These are phyloP conservation scores for Smutsia gigantea DNA, from an alignment of 2,797 vertebrate genomes.

Conservation along the genomic window DNA sequence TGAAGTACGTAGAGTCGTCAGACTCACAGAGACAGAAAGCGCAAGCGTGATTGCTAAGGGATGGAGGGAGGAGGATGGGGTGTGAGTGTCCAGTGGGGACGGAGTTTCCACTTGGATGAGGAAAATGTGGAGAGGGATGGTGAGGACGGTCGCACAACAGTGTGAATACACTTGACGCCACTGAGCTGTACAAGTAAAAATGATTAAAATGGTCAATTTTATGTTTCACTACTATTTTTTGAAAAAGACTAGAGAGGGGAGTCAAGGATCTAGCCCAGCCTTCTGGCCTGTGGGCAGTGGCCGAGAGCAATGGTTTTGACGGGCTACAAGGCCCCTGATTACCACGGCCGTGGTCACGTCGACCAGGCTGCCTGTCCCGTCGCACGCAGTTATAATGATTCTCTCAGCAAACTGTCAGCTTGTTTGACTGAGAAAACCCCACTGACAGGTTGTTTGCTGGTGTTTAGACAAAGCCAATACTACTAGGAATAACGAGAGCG, in stretches of 20 bases:
- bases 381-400: background rate
- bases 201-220: background rate
- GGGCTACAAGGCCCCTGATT: background rate
- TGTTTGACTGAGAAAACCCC: slow-evolving; percentile 56
- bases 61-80: background rate
- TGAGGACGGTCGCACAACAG: background rate
- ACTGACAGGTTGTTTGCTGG: slow-evolving; percentile 44
- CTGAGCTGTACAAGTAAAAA: background rate
- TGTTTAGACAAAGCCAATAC: slow-evolving; percentile 30
- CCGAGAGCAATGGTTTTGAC: background rate
- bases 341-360: fast-evolving
- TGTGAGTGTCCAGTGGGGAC: background rate
- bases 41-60: background rate
- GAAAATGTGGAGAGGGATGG: background rate
- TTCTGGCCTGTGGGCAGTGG: background rate
- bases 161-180: background rate
- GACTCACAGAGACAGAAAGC: background rate
- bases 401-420: background rate
- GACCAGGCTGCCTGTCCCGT: fast-evolving
- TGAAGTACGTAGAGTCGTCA: background rate
- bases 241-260: background rate
- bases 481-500: background rate
- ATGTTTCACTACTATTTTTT: background rate
- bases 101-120: background rate
- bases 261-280: background rate